phyloP scores from a whole-genome alignment of 2,113 vertebrate species.

The Pseudonaja textilis region DNA sequence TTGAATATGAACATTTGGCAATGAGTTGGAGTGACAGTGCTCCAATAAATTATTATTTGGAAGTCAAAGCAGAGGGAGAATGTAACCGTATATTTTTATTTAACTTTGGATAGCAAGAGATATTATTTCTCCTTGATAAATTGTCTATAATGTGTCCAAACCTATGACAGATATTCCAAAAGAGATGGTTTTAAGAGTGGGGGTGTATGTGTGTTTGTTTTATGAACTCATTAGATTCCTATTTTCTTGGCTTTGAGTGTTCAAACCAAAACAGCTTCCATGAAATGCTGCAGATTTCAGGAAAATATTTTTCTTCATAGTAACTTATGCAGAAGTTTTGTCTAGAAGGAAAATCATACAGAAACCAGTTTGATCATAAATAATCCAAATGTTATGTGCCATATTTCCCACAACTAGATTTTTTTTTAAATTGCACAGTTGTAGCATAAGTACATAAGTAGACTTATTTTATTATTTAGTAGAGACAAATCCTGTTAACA shows the following conservation, averaged over 20 bases:
- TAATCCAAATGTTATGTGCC: not conserved
- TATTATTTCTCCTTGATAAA: constrained; percentile 8
- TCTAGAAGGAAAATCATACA: not conserved
- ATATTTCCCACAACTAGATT: not conserved
- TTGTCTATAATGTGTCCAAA: constrained; percentile 22
- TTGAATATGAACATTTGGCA: constrained; percentile 19
- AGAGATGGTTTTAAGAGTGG: constrained; percentile 30
- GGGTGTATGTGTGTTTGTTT: not conserved
- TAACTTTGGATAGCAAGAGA: not conserved
- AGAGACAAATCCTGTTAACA: not conserved
- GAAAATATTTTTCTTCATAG: not conserved
- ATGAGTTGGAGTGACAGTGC: constrained; percentile 21
- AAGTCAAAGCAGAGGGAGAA: constrained; percentile 14
- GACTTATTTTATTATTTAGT: not conserved
- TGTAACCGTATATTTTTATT: constrained; percentile 10
- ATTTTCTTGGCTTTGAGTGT: constrained; percentile 16
- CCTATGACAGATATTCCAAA: constrained; percentile 22
- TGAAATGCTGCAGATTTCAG: not conserved
- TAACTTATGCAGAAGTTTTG: not conserved
- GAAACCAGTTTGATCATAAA: not conserved
- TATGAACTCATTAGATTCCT: not conserved
- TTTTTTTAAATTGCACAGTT: not conserved
- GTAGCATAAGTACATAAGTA: not conserved
- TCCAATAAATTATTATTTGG: constrained; percentile 6
- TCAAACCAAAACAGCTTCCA: not conserved